Percentiles rank a stretch among this genome's conserved stretches.
Evolutionary conservation across 2,888 invertebrate genomes (phyloP).

Genomic region (Drosophila kanekoi): DNA sequence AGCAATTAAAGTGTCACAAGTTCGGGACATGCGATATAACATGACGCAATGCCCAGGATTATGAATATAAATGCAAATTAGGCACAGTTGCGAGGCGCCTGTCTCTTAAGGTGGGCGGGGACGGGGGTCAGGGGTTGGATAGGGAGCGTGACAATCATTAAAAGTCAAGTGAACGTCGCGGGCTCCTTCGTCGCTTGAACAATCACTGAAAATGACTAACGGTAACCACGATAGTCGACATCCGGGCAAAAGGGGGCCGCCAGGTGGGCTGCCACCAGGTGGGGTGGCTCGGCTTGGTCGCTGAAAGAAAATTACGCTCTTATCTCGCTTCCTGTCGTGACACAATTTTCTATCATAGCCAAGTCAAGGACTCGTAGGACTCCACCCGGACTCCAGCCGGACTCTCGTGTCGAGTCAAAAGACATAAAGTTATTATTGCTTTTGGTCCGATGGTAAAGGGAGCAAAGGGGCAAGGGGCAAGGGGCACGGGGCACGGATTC

Average conservation of each 20-base stretch:
- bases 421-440: constrained; percentile 80
- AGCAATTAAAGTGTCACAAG: constrained; percentile 83
- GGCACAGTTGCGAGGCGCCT: constrained; percentile 55
- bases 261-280: not conserved
- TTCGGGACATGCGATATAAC: constrained; percentile 81
- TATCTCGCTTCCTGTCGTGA: constrained; percentile 86
- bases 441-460: constrained; percentile 20
- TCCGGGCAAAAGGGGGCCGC: constrained; percentile 54
- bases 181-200: constrained; percentile 60
- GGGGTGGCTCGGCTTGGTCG: constrained; percentile 13
- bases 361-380: constrained; percentile 42
- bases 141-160: constrained; percentile 79
- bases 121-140: constrained; percentile 11
- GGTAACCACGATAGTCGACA: constrained; percentile 82
- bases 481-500: constrained; percentile 11
- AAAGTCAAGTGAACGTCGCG: constrained; percentile 71
- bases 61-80: constrained; percentile 83
- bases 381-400: no score
- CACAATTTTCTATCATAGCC: constrained; percentile 84
- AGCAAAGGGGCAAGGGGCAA: constrained; percentile 35
- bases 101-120: constrained; percentile 55
- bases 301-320: constrained; percentile 84
- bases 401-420: constrained; percentile 30
- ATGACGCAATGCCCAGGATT: constrained; percentile 78
- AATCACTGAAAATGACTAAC: constrained; percentile 82